Evolutionary conservation across 2,797 vertebrate species (phyloP), one percentile per base, ranked within the genome.

Genomic region (Psittacula echo): DNA sequence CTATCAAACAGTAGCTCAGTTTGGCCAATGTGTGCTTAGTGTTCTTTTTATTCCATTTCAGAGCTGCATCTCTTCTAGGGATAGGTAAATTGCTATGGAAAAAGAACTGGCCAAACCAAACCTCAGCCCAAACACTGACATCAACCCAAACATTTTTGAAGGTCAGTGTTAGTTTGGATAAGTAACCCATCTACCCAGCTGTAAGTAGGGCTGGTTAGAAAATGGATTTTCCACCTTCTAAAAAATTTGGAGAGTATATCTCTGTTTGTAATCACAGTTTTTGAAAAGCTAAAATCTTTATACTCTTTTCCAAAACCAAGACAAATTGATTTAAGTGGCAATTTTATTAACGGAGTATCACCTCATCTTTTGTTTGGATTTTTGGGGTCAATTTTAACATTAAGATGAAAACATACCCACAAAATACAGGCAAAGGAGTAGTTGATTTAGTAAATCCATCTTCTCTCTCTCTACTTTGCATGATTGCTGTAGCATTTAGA

Each of bases 101-200:
- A 96, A 96, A 77, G 74, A 82, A 92, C 23, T 1, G 54, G 96
- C 95, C 96, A 97, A 97, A 92, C 95, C 95, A 96, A 97, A 96
- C 96, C 96, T 97, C 96, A 97, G 94, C 91, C 86, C 93, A 92
- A 96, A 96, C 94, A 95, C 93, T 96, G 95, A 96, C 96, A 96
- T 96, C 95, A 97, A 92, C 91, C 80, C 88, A 95, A 94, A 87
- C 95, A 96, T 96, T 94, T 94, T 23, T 95, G 94, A 97, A 97
- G 96, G 95, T 97, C 93, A 94, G 48, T 54, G 71, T 80, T 94
- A 94, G 96, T 96, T 97, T 97, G 96, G 91, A 97, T 96, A 96
- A 97, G 91, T 74, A 94, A 95, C 93, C 96, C 91, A 50, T 85
- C 90, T 94, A 71, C 84, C 95, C 95, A 93, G 91, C 41, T 45